Base-by-base conservation (phyloP, 2,113 vertebrate genomes). In the Amphiprion ocellaris region DNA sequence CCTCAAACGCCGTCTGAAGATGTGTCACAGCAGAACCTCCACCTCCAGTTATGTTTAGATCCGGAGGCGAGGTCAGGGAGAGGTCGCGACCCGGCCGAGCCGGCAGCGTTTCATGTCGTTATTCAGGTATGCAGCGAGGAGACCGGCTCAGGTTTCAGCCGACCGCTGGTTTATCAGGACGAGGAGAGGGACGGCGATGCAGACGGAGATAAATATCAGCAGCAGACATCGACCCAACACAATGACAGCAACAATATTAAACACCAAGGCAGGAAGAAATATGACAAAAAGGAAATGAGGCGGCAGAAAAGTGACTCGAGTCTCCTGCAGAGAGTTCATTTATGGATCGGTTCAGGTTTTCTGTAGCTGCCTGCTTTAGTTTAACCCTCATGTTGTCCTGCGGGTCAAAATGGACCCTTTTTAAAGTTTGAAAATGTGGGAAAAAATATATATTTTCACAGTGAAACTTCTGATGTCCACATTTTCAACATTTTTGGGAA, bases 101-200 rank as follows among this genome's bases (percentile, higher is more conserved):
- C 24, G 68, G 79, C 80, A 80, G 47, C 77, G 50, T 76, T 83
- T 87, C 82, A 70, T 79, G 78, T 89, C 86, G 88, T 90, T 88
- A 88, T 84, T 83, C 79, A 86, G 85, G 82, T 80, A 91, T 90
- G 83, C 47, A 14, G 79, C 24, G 86, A 70, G 60, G 77, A 61
- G 81, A 63, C 12, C 21, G 44, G 46, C 77, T 93, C 52, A 10
- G 61, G 79, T 93, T 91, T 58, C 87, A 23, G 53, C 23, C 49
- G 52, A 37, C 56, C 14, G 17, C 39, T 37, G 72, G 63, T 90
- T 74, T 53, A 77, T 88, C 81, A 82, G 50, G 66, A 28, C 61
- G 26, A 37, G 14, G 75, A 67, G 26, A n/a, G 46, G 2, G 14
- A 59, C 7, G 16, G 61, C 10, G 9, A 63, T 7, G 47, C 62